Evolutionary conservation across 2,113 vertebrate genomes (phyloP), one percentile per base, ranked within the genome.

Genomic region (Desmodus rotundus): DNA sequence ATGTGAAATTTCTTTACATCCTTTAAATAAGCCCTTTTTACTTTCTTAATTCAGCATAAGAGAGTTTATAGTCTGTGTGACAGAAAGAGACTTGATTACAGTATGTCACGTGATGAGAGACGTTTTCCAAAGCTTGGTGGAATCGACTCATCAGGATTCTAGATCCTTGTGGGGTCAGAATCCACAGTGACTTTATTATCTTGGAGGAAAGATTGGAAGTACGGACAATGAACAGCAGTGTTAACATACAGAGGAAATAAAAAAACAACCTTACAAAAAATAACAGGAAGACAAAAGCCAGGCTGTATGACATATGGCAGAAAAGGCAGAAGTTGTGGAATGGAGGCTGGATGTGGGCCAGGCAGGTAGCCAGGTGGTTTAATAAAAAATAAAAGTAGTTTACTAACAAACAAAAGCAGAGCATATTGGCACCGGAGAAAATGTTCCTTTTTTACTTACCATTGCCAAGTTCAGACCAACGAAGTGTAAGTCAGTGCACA

Each of bases 21-120:
- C 50, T 95, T 68, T 68, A 36, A 73, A 88, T 61, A 93, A 82
- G 41, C 17, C 28, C 9, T n/a, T 87, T 50, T 94, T 89, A 56
- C 31, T 76, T 97, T 92, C 45, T 67, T 73, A 77, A 85, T 91
- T 72, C 52, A 93, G 86, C 72, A 56, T 20, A 22, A 85, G 56
- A 95, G 77, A 89, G 90, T 95, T 96, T 88, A 96, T 89, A 68
- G 89, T 63, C 68, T 68, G 33, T 67, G 45, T 82, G 90, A 86
- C 31, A 6, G 45, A 95, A 93, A 96, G 36, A 97, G 89, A 43
- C 33, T 83, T 45, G 20, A 70, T 74, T 58, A 80, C n/a, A 70
- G 47, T 47, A 81, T 2, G 7, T 88, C 82, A 78, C 36, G 68
- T 84, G 80, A 92, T n/a, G 45, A 87, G n/a, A 89, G 43, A 67